These are phyloP conservation scores for Stegostoma tigrinum DNA, from an alignment of 2,113 vertebrate species.

Conservation along the genomic window DNA sequence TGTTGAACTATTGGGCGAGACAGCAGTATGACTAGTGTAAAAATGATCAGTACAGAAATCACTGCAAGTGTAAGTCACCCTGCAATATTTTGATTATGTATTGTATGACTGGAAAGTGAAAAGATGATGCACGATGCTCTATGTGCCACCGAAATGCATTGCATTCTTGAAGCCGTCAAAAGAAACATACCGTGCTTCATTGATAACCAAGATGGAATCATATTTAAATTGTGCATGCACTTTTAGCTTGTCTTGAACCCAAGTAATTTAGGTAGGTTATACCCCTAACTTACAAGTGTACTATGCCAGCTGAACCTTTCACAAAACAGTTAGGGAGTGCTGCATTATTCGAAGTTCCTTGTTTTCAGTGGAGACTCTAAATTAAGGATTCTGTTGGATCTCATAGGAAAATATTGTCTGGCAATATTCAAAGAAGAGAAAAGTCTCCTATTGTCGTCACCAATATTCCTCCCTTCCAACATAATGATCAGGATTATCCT, in stretches of 20 bases:
- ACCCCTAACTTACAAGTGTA: not conserved
- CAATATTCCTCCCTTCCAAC: not conserved
- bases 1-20: not conserved
- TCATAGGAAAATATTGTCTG: not conserved
- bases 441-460: not conserved
- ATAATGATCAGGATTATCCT: not conserved
- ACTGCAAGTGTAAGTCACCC: not conserved
- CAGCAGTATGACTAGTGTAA: not conserved
- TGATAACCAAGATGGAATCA: not conserved
- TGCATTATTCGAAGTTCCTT: not conserved
- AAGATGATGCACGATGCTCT: not conserved
- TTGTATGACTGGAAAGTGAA: not conserved
- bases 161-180: not conserved
- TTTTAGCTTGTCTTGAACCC: not conserved
- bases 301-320: not conserved
- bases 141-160: not conserved
- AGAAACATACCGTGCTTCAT: not conserved
- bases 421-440: not conserved
- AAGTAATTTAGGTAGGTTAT: not conserved
- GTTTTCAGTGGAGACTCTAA: not conserved
- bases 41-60: not conserved
- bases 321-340: not conserved
- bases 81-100: not conserved
- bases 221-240: not conserved
- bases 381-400: not conserved